Evolutionary conservation across 2,888 invertebrate species (phyloP).

Genomic region (Prostheceraeus crozeri): DNA sequence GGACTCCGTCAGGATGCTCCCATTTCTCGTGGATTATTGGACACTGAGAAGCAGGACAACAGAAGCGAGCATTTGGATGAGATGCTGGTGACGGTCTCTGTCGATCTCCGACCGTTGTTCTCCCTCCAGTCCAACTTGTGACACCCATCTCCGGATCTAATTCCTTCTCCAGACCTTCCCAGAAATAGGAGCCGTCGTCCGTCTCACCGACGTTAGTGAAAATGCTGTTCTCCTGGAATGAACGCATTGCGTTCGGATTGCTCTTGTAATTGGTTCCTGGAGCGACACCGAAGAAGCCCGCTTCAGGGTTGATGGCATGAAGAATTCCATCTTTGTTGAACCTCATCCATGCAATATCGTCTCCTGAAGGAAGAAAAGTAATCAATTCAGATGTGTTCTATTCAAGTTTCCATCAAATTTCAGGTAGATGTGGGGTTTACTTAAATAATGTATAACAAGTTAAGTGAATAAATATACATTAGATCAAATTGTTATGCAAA

Average conservation of each 20-base stretch:
- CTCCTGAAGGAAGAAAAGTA: too few relatives aligned
- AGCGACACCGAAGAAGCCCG: slow-evolving; percentile 97
- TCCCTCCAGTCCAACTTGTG: slow-evolving; percentile 11
- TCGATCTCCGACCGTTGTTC: slow-evolving; percentile 8
- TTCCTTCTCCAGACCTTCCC: slow-evolving; percentile 90
- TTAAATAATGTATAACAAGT: too few relatives aligned
- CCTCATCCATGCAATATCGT: slow-evolving; percentile 86
- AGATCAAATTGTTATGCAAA: too few relatives aligned
- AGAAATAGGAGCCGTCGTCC: slow-evolving; percentile 87
- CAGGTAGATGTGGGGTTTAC: too few relatives aligned
- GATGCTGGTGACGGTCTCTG: slow-evolving; percentile 68
- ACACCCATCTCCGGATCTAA: slow-evolving; percentile 44
- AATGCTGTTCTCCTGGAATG: slow-evolving; percentile 79
- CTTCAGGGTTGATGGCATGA: slow-evolving; percentile 93
- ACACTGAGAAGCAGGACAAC: slow-evolving; percentile 85
- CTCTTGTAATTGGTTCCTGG: slow-evolving; percentile 80
- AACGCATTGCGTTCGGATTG: slow-evolving; percentile 93
- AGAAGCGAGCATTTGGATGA: slow-evolving; percentile 95
- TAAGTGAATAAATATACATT: too few relatives aligned
- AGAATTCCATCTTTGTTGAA: slow-evolving; percentile 58
- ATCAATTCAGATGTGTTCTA: too few relatives aligned
- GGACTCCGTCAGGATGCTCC: slow-evolving; percentile 87
- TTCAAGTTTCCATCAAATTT: too few relatives aligned
- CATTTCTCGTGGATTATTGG: slow-evolving; percentile 84
- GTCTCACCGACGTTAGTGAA: slow-evolving; percentile 96